Conservation (phyloP, 2,113 vertebrate genomes). For the Podarcis raffonei region DNA sequence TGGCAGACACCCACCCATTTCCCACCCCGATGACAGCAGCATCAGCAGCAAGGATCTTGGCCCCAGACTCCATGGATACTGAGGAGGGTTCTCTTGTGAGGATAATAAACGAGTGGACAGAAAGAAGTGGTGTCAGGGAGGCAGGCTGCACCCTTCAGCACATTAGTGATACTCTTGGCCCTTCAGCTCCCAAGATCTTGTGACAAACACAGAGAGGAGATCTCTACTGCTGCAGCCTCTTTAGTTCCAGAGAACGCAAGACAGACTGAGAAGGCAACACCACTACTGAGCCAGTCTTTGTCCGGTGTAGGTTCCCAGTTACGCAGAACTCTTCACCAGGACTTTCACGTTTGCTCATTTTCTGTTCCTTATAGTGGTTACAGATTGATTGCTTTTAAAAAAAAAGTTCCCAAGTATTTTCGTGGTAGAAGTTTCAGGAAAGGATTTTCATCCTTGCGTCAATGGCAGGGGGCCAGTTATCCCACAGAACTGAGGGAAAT, state of each 20-base stretch:
- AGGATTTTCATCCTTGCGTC: background rate
- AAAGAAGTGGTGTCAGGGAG: background rate
- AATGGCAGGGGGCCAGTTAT: background rate
- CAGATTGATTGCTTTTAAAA: no score
- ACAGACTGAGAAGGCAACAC: no score
- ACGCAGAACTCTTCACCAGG: background rate
- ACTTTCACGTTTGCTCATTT: background rate
- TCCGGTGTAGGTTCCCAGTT: background rate
- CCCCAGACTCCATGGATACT: background rate
- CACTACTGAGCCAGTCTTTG: background rate
- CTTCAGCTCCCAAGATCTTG: background rate
- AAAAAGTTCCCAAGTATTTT: background rate
- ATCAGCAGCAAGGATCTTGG: background rate
- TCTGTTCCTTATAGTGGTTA: background rate
- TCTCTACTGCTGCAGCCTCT: background rate
- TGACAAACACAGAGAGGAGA: background rate
- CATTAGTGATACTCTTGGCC: background rate
- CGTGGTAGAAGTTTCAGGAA: background rate
- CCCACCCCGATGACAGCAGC: background rate
- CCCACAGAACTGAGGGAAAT: background rate
- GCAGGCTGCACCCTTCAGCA: no score
- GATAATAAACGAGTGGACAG: accelerated
- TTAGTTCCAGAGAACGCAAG: background rate
- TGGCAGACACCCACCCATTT: background rate
- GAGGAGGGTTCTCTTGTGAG: background rate